Evolutionary conservation across 2,888 invertebrate genomes (phyloP).

Genomic region (Bugulina stolonifera): DNA sequence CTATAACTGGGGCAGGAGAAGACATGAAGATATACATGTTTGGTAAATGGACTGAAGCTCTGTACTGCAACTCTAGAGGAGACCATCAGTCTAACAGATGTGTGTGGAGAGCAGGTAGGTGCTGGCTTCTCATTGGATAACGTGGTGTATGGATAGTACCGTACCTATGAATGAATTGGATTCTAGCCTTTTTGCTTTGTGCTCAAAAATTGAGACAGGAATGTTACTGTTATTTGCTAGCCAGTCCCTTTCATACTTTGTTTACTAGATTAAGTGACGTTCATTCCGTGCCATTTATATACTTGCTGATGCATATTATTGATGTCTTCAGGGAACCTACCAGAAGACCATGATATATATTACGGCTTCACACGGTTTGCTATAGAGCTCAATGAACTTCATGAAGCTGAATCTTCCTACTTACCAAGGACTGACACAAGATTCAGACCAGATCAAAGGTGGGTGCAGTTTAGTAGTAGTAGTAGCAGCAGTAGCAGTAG

Average conservation of each 20-base stretch:
- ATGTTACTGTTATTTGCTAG: too few relatives aligned
- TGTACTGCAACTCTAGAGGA: constrained; percentile 66
- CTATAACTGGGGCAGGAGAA: constrained; percentile 59
- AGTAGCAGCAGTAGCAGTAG: neutral
- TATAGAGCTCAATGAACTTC: constrained; percentile 72
- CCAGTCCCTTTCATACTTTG: too few relatives aligned
- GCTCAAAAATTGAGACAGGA: too few relatives aligned
- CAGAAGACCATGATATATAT: constrained; percentile 71
- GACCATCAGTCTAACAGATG: constrained; percentile 63
- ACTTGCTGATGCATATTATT: too few relatives aligned
- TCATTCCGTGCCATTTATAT: too few relatives aligned
- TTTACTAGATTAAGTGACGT: too few relatives aligned
- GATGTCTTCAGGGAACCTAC: constrained; percentile 62
- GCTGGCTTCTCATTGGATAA: neutral
- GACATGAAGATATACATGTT: constrained; percentile 62
- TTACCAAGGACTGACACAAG: constrained; percentile 73
- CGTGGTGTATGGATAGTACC: too few relatives aligned
- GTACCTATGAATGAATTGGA: too few relatives aligned
- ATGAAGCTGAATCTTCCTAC: constrained; percentile 57
- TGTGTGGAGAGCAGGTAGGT: constrained; percentile 69
- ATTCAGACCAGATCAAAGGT: constrained; percentile 64
- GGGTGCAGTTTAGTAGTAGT: neutral
- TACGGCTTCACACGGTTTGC: constrained; percentile 81
- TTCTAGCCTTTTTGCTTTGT: too few relatives aligned
- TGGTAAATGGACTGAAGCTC: constrained; percentile 77